Conservation (phyloP, 23 tunicate species). For the Trididemnum miniatum region DNA sequence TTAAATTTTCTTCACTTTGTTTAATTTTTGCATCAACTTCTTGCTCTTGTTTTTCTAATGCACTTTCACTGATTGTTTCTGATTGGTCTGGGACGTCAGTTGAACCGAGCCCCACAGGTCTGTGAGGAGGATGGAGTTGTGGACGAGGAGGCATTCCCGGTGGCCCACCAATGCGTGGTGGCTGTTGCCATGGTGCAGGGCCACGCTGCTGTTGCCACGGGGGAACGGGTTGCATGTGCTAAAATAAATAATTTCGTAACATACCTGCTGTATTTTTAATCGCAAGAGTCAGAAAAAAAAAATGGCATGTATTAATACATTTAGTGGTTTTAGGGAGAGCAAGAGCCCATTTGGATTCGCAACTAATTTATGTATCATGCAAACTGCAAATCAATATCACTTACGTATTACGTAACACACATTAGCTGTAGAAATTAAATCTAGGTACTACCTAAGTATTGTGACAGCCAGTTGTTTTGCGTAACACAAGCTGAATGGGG, state of each 20-base stretch:
- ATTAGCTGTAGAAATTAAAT: no score
- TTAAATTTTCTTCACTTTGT: slow-evolving; percentile 76
- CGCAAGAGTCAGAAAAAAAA: no score
- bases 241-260: neutral
- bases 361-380: no score
- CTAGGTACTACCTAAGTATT: no score
- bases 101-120: slow-evolving; percentile 3
- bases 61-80: slow-evolving; percentile 32
- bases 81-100: slow-evolving; percentile 4
- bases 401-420: no score
- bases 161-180: slow-evolving; percentile 49
- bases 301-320: no score
- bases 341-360: no score
- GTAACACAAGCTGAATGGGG: no score
- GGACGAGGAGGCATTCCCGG: slow-evolving; percentile 32
- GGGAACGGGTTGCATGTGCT: slow-evolving; percentile 29
- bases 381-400: no score
- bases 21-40: slow-evolving; percentile 56
- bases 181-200: slow-evolving; percentile 33
- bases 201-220: slow-evolving; percentile 52
- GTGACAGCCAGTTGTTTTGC: no score
- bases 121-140: neutral
- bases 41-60: slow-evolving; percentile 54
- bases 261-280: no score
- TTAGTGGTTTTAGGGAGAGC: no score